Base-by-base conservation (phyloP, 2,113 vertebrate species). In the Pygoscelis antarcticus region DNA sequence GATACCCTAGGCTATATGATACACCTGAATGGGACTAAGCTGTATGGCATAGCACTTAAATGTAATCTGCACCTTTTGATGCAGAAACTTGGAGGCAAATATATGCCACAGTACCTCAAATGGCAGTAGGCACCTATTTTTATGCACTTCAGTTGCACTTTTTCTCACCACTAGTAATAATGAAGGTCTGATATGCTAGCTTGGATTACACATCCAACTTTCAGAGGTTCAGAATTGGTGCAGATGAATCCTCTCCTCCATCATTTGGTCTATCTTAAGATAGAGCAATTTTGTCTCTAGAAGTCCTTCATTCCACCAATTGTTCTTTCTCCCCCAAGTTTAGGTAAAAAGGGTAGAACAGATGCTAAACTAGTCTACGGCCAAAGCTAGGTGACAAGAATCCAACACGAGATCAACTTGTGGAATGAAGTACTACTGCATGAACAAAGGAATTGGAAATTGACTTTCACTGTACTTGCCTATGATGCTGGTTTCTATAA, bases 181-280 rank as follows among this genome's bases (percentile, higher is more conserved):
- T 25, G 15, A 65, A 55, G 7, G 7, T 36, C 25, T 38, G 7
- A 65, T 18, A 18, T 47, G 9, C 8, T 71, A 52, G 2, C 18
- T 66, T 0, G 0, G 16, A n/a, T 47, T 27, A 66, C 22, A 66
- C 9, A 75, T 47, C 3, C 36, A 62, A 4, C 10, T 84, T 66
- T 71, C 36, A 80, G 40, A 70, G 12, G 10, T 71, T 89, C 54
- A 66, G 52, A 89, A 76, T 2, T 16, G 6, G 4, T 72, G 26
- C 16, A 68, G 13, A 42, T 51, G 5, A 89, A 71, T 57, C 23
- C 7, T n/a, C 3, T 79, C 13, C 16, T 86, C 40, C 34, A 58
- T 12, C 18, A 58, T 42, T 69, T 7, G 4, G 5, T 58, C 12
- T 49, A 9, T 27, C 10, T 46, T 66, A 57, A 66, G 7, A 38